These are phyloP conservation scores for Pegea sp. DNA, from an alignment of 23 tunicate species.

Conservation along the genomic window DNA sequence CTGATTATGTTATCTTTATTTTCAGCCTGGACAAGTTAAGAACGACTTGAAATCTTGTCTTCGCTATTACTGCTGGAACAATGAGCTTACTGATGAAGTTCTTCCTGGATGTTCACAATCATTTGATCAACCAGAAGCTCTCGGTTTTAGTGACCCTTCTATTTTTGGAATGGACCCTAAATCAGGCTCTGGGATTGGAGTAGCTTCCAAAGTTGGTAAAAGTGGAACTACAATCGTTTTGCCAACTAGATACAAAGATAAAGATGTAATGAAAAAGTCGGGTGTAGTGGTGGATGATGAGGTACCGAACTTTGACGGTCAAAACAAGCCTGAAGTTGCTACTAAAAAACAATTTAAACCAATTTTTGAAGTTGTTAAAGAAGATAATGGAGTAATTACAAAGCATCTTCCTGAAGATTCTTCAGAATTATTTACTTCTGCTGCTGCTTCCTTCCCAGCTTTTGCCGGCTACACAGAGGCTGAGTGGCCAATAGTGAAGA, in stretches of 20 bases:
- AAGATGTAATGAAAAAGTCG: conserved; percentile 2
- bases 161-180: too few species aligned
- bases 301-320: neutral
- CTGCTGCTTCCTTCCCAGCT: conserved; percentile 26
- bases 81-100: conserved; percentile 61
- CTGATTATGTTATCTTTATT: conserved; percentile 2
- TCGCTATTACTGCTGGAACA: conserved; percentile 99
- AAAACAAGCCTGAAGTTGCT: too few species aligned
- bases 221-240: conserved; percentile 11
- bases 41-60: conserved; percentile 74
- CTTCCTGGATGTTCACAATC: conserved; percentile 61
- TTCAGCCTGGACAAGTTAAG: conserved; percentile 85
- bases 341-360: too few species aligned
- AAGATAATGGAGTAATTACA: conserved; percentile 57
- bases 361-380: conserved; percentile 9
- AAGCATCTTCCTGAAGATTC: conserved; percentile 19
- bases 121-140: conserved; percentile 16
- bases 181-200: neutral
- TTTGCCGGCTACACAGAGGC: conserved; percentile 36
- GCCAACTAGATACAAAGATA: conserved; percentile 1
- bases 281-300: conserved; percentile 5
- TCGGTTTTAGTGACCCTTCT: neutral
- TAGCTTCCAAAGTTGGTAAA: conserved; percentile 5
- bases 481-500: conserved; percentile 13
- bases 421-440: conserved; percentile 5